These are phyloP conservation scores for Aegotheles bennettii DNA, from an alignment of 2,113 vertebrate genomes.

Conservation along the genomic window DNA sequence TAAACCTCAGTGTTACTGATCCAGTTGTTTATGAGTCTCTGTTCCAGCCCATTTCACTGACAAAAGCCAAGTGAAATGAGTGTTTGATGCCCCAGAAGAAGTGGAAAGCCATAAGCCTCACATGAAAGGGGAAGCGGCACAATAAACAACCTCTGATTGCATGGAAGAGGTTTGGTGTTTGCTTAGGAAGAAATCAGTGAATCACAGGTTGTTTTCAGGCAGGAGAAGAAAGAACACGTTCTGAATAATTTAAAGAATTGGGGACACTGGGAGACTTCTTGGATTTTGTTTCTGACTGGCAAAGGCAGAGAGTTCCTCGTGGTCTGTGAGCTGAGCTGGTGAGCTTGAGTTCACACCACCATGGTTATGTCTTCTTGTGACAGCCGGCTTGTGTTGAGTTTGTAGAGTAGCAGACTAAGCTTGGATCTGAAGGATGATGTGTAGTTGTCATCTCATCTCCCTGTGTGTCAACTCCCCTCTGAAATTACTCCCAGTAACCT, in stretches of 20 bases:
- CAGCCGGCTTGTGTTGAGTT: background rate
- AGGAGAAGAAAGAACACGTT: background rate
- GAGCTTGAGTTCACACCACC: background rate
- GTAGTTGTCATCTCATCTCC: background rate
- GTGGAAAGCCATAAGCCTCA: background rate
- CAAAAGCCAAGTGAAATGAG: slow-evolving; percentile 29
- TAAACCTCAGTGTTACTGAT: background rate
- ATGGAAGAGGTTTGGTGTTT: background rate
- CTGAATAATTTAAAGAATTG: background rate
- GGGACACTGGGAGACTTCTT: background rate
- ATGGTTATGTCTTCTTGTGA: background rate
- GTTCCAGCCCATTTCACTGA: slow-evolving; percentile 57
- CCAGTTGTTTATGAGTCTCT: slow-evolving; percentile 28
- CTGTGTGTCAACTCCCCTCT: background rate
- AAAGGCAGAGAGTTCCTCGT: background rate
- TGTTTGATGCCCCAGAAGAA: background rate
- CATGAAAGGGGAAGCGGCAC: background rate
- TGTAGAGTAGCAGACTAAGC: background rate
- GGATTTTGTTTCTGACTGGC: background rate
- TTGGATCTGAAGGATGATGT: background rate
- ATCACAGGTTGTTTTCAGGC: background rate
- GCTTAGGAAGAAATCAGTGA: background rate
- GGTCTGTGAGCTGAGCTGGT: background rate
- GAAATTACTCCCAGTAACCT: background rate
- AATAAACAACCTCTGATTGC: slow-evolving; percentile 62